phyloP scores from a whole-genome alignment of 2,113 vertebrate species.

The Carassius carassius region DNA sequence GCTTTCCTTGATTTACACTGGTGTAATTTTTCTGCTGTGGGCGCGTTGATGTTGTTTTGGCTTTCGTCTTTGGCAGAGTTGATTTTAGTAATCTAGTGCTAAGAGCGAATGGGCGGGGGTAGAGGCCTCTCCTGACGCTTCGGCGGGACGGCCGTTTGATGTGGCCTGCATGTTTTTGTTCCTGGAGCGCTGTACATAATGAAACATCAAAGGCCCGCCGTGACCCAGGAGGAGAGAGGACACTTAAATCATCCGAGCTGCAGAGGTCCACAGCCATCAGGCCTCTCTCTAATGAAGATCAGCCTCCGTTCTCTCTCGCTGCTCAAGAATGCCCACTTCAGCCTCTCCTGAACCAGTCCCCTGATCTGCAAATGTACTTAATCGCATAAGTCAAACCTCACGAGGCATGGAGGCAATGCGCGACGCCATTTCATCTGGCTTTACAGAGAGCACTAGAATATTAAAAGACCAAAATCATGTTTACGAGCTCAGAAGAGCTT shows the following conservation, averaged over 20 bases:
- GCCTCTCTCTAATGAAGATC: slow-evolving; percentile 54
- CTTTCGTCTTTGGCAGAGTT: slow-evolving; percentile 31
- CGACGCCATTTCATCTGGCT: slow-evolving; percentile 41
- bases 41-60: slow-evolving; percentile 40
- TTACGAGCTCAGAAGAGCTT: slow-evolving; percentile 41
- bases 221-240: slow-evolving; percentile 53
- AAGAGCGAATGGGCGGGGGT: slow-evolving; percentile 50
- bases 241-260: slow-evolving; percentile 57
- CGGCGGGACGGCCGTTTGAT: slow-evolving; percentile 57
- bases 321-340: slow-evolving; percentile 49
- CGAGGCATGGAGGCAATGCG: slow-evolving; percentile 26
- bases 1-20: slow-evolving; percentile 38
- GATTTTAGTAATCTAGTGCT: slow-evolving; percentile 54
- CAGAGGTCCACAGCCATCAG: slow-evolving; percentile 46
- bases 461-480: slow-evolving; percentile 51
- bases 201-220: slow-evolving; percentile 70
- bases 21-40: slow-evolving; percentile 43
- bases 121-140: slow-evolving; percentile 46
- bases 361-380: slow-evolving; percentile 55
- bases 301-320: slow-evolving; percentile 39
- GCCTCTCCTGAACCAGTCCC: slow-evolving; percentile 19
- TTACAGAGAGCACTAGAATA: slow-evolving; percentile 38
- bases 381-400: slow-evolving; percentile 51
- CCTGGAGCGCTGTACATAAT: slow-evolving; percentile 64
- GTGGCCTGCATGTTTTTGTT: slow-evolving; percentile 66